phyloP scores from a whole-genome alignment of 2,888 invertebrate genomes.

The Coelopa pilipes region DNA sequence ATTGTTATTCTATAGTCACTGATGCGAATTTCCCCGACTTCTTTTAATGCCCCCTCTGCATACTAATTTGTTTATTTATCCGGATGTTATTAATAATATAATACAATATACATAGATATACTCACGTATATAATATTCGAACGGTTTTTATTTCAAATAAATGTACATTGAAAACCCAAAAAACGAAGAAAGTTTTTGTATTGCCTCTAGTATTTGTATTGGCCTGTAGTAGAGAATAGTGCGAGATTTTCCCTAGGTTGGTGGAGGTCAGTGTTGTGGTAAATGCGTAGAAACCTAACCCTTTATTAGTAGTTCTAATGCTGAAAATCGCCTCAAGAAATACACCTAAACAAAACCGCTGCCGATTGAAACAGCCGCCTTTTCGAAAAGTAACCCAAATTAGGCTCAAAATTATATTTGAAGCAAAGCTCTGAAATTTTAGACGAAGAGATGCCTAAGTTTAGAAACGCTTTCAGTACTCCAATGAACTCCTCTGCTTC shows the following conservation, averaged over 20 bases:
- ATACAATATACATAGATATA: conserved; percentile 7
- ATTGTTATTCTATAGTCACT: conserved; percentile 13
- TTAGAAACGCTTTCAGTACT: too few relatives aligned
- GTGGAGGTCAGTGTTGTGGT: too few relatives aligned
- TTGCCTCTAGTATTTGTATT: background rate
- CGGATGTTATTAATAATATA: conserved; percentile 30
- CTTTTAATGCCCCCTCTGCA: background rate
- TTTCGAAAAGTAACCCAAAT: too few relatives aligned
- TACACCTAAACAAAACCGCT: too few relatives aligned
- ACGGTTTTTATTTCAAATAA: conserved; percentile 23
- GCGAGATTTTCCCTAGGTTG: background rate
- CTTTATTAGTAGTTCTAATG: too few relatives aligned
- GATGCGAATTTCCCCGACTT: conserved; percentile 9
- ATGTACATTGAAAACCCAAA: conserved; percentile 22
- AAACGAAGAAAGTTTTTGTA: conserved; percentile 6
- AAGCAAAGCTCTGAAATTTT: too few relatives aligned
- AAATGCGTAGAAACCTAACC: too few relatives aligned
- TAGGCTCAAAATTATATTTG: too few relatives aligned
- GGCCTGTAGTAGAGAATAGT: conserved; percentile 3
- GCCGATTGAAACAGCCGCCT: too few relatives aligned
- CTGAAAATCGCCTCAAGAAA: too few relatives aligned
- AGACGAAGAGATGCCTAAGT: too few relatives aligned
- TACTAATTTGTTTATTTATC: conserved; percentile 27
- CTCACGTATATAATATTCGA: background rate
- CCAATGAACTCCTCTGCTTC: too few relatives aligned